These are phyloP conservation scores for Halcyon malimbica DNA, from an alignment of 2,113 vertebrate species.

Conservation along the genomic window DNA sequence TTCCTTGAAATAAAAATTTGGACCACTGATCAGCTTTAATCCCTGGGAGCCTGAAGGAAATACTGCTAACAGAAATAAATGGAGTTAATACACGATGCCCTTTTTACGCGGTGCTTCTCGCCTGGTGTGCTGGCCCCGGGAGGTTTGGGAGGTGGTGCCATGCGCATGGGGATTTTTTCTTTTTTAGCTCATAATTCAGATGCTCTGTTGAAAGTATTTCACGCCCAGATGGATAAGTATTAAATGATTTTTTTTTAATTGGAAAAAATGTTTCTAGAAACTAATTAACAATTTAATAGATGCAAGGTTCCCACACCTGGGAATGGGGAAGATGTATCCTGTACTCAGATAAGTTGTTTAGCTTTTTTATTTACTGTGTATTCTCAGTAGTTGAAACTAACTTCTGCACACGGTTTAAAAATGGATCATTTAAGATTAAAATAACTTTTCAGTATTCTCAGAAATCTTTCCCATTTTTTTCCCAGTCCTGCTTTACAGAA, in stretches of 20 bases:
- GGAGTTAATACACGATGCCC: neutral
- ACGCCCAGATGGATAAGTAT: constrained; percentile 52
- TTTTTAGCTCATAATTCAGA: neutral
- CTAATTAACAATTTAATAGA: constrained; percentile 32
- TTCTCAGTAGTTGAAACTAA: neutral
- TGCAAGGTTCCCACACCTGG: neutral
- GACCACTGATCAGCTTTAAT: neutral
- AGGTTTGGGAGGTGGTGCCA: neutral
- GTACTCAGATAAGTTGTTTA: neutral
- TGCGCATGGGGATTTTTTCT: accelerated
- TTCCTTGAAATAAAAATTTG: neutral
- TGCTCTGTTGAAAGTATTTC: constrained; percentile 20
- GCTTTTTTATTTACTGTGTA: neutral
- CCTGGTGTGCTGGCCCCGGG: neutral
- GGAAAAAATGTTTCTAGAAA: constrained; percentile 50
- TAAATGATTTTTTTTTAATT: constrained; percentile 45
- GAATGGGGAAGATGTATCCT: neutral
- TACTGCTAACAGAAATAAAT: neutral
- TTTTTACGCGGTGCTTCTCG: neutral
- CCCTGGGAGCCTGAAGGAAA: neutral
- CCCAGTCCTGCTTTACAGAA: neutral
- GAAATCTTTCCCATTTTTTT: neutral
- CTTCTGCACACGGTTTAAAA: neutral
- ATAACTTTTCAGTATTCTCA: neutral
- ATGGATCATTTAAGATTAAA: neutral